phyloP scores from a whole-genome alignment of 2,113 vertebrate genomes.

The Myxocyprinus asiaticus region DNA sequence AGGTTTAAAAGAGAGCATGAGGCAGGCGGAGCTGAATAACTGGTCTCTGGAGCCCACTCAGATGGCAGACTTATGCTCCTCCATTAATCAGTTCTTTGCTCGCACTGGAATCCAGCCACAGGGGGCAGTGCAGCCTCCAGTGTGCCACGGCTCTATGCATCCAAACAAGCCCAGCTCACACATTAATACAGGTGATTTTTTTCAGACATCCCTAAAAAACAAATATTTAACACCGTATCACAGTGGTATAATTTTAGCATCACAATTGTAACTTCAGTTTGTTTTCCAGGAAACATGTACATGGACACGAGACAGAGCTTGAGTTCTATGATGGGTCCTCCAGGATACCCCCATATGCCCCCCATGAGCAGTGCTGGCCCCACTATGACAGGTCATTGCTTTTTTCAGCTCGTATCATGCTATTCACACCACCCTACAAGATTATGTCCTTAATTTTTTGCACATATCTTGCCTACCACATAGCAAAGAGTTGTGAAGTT shows the following conservation, averaged over 20 bases:
- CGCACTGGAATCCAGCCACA: constrained; percentile 90
- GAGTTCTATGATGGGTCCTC: constrained; percentile 86
- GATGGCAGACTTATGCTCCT: constrained; percentile 91
- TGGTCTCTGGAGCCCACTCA: constrained; percentile 92
- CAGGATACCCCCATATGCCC: constrained; percentile 85
- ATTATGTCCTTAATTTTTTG: no score
- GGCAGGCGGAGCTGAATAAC: constrained; percentile 91
- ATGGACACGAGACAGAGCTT: constrained; percentile 88
- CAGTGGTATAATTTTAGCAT: neutral
- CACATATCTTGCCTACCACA: no score
- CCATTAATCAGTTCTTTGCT: constrained; percentile 91
- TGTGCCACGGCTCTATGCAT: constrained; percentile 87
- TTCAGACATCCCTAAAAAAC: neutral
- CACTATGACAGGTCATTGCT: constrained; percentile 79
- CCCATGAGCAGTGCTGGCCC: constrained; percentile 83
- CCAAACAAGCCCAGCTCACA: constrained; percentile 85
- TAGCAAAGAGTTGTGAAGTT: no score
- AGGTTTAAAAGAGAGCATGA: constrained; percentile 93
- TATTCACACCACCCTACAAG: no score
- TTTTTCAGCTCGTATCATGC: neutral
- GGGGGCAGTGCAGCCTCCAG: constrained; percentile 81
- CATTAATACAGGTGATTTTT: constrained; percentile 80
- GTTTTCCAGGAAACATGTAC: constrained; percentile 83
- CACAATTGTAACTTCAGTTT: neutral
- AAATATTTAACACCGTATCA: neutral